Conservation (phyloP, 2,113 vertebrate genomes). For the Chamaetylas fuelleborni region DNA sequence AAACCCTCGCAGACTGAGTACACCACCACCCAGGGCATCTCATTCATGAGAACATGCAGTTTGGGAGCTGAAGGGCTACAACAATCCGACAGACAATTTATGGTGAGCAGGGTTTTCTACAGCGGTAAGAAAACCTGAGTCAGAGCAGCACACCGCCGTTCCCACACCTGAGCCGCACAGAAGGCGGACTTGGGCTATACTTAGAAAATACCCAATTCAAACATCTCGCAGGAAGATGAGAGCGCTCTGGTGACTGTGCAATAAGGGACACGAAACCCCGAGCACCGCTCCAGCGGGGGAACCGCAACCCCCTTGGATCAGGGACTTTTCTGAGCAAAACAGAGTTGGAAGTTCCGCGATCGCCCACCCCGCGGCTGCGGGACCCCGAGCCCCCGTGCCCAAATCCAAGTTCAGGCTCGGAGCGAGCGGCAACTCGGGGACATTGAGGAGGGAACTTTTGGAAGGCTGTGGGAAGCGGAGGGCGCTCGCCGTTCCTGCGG, state of each 20-base stretch:
- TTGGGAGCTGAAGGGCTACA: background rate
- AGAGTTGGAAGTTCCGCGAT: slow-evolving; percentile 30
- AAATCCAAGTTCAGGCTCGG: rapidly evolving
- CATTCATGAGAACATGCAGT: background rate
- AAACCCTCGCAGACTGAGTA: background rate
- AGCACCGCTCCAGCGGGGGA: background rate
- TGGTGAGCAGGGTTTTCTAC: background rate
- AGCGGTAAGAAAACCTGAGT: background rate
- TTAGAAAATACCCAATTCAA: background rate
- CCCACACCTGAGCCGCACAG: background rate
- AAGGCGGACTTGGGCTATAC: background rate
- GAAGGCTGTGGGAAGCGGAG: background rate
- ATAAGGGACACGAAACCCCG: background rate
- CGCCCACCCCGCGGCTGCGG: background rate
- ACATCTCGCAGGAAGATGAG: background rate
- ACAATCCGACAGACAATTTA: background rate
- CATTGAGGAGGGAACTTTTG: background rate
- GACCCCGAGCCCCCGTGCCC: background rate
- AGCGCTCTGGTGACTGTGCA: background rate
- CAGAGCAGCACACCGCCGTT: background rate
- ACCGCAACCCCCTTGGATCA: background rate
- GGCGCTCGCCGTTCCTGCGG: background rate
- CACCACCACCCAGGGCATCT: background rate
- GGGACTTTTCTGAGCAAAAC: background rate
- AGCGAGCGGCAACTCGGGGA: background rate